phyloP scores from a whole-genome alignment of 2,797 vertebrate species.

The Myripristis jacobus region DNA sequence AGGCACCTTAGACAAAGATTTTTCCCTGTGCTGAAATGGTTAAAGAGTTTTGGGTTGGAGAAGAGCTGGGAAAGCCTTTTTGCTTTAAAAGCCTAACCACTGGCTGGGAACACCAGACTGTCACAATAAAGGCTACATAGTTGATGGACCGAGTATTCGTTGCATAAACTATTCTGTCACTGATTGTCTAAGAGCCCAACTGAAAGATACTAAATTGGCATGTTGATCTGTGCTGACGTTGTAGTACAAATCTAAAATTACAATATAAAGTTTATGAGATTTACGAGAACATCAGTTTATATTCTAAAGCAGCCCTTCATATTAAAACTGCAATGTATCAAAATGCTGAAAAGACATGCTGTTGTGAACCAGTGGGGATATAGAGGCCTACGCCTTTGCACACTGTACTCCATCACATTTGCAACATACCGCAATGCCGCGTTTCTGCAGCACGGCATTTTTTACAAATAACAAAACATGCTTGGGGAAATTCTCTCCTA shows the following conservation, averaged over 20 bases:
- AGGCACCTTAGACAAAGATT: slow-evolving; percentile 82
- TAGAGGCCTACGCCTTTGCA: not conserved
- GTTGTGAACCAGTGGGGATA: no score
- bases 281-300: not conserved
- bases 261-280: not conserved
- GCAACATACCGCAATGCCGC: slow-evolving; percentile 23
- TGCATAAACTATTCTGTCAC: slow-evolving; percentile 65
- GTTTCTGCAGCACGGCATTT: slow-evolving; percentile 38
- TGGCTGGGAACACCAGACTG: slow-evolving; percentile 52
- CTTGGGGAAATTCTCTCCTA: slow-evolving; percentile 44
- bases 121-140: slow-evolving; percentile 62
- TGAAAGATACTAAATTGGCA: slow-evolving; percentile 36
- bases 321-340: slow-evolving; percentile 35
- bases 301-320: slow-evolving; percentile 12
- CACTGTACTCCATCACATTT: slow-evolving; percentile 11
- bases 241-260: slow-evolving; percentile 16
- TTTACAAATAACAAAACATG: slow-evolving; percentile 58
- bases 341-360: slow-evolving; percentile 6
- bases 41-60: slow-evolving; percentile 44
- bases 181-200: slow-evolving; percentile 66
- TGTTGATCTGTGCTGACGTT: slow-evolving; percentile 11
- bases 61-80: slow-evolving; percentile 33
- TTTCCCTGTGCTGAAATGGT: slow-evolving; percentile 59
- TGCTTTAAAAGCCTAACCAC: slow-evolving; percentile 38
- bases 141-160: slow-evolving; percentile 44